Base-by-base conservation (phyloP, 2,113 vertebrate genomes). In the Oryzias curvinotus region DNA sequence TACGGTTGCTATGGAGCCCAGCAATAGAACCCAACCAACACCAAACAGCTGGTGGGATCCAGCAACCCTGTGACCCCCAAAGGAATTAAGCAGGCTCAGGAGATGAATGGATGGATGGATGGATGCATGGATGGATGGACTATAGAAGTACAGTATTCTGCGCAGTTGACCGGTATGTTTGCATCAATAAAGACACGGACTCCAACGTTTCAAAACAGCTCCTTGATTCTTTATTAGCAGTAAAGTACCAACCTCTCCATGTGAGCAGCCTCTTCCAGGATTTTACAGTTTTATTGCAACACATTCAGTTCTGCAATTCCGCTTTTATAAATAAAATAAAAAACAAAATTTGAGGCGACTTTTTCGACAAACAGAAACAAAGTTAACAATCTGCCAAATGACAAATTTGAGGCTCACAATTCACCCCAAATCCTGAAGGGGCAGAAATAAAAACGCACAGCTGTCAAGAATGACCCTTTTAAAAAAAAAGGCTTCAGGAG, bases 141-240 rank as follows among this genome's bases (percentile, higher is more conserved):
- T 28, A 7, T 28, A 5, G 26, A 28, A 28, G 26, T 28, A 28
- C 26, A 28, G 26, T 28, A 28, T 28, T 28, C 26, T 28, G 26
- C 5, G 4, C 26, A 28, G 26, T 5, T 28, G 26, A 7, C 26
- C 8, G 17, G 1, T 1, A 18, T 15, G 17, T 18, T 7, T 17
- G 47, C n/a, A 48, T 48, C 19, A 48, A 62, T 23, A 58, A 73
- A 82, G 54, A 58, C 57, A 49, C 49, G 41, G 8, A 2, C 15
- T 4, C 17, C 50, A 28, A 46, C 63, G 26, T 51, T 70, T 73
- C 65, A 74, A 80, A 81, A 84, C 69, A 77, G 54, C 67, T 86
- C 43, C 28, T 70, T 55, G 57, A 73, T 77, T 76, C 81, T 88
- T 87, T 88, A 88, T 88, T 87, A 84, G 82, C 71, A 75, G 66